Evolutionary conservation across 2,888 invertebrate species (phyloP).

Genomic region (Ethmia dodecea): DNA sequence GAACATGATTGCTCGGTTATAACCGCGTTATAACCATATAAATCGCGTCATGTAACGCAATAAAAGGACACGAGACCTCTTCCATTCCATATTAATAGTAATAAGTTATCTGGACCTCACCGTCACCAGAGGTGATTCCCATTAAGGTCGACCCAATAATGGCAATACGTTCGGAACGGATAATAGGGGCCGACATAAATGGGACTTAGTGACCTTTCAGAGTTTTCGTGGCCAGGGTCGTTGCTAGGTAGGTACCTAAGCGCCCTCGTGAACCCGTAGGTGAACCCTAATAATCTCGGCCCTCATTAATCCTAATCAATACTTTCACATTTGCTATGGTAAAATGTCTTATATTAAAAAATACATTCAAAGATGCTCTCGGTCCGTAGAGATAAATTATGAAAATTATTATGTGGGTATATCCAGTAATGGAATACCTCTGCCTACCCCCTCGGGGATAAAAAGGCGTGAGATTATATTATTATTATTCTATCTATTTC

Average conservation of each 20-base stretch:
- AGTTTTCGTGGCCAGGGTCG: conserved; percentile 22
- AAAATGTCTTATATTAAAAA: background rate
- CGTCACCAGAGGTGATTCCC: conserved; percentile 43
- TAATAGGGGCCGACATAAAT: conserved; percentile 61
- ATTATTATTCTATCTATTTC: too few species aligned
- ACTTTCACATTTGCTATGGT: background rate
- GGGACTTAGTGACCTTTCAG: conserved; percentile 50
- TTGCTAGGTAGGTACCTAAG: background rate
- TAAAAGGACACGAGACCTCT: conserved; percentile 22
- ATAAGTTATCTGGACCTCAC: conserved; percentile 48
- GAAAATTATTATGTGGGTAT: background rate
- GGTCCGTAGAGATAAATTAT: background rate
- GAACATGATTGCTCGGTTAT: too few species aligned
- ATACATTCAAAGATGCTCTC: background rate
- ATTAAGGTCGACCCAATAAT: conserved; percentile 59
- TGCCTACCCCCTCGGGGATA: too few species aligned
- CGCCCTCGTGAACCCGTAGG: background rate
- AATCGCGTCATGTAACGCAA: too few species aligned
- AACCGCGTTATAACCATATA: too few species aligned
- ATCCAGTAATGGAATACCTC: too few species aligned
- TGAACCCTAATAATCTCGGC: background rate
- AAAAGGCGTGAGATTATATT: too few species aligned
- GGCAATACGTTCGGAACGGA: conserved; percentile 61
- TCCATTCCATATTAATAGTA: conserved; percentile 49
- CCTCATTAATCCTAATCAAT: background rate